Conservation (phyloP, 2,113 vertebrate species). For the Pterophyllum scalare region DNA sequence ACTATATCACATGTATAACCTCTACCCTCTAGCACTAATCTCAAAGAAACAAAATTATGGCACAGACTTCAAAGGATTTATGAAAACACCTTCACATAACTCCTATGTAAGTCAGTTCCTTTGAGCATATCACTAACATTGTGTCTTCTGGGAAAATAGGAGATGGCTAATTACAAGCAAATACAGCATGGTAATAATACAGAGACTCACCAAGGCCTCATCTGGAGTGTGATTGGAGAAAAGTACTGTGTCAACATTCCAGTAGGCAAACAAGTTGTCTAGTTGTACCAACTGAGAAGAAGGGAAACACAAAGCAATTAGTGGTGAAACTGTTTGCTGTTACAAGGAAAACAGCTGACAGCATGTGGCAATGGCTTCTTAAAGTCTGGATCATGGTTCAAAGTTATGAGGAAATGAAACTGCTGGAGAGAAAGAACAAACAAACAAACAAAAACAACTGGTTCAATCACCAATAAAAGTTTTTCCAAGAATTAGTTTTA, state of each 20-base stretch:
- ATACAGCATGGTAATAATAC: neutral
- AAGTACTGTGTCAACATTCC: constrained; percentile 93
- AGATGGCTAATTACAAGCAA: neutral
- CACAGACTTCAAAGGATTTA: too few relatives aligned
- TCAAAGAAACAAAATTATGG: too few relatives aligned
- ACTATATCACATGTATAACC: neutral
- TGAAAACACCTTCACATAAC: neutral
- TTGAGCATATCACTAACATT: neutral
- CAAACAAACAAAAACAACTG: neutral
- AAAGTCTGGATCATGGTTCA: neutral
- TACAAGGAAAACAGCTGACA: neutral
- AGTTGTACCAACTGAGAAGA: constrained; percentile 88
- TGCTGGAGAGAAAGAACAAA: neutral
- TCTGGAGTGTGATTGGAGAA: constrained; percentile 86
- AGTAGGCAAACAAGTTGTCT: constrained; percentile 96
- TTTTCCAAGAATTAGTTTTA: neutral
- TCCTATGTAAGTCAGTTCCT: neutral
- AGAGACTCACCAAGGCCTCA: constrained; percentile 89
- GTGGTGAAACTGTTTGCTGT: neutral
- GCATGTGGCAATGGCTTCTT: neutral
- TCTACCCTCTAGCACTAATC: neutral
- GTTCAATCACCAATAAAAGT: neutral
- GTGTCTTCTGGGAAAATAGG: neutral
- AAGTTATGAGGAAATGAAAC: neutral
- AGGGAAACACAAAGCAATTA: constrained; percentile 38